Percentiles rank a stretch among this genome's conserved stretches.
Conservation (phyloP, 1,140 invertebrate species). For the Wasmannia auropunctata region DNA sequence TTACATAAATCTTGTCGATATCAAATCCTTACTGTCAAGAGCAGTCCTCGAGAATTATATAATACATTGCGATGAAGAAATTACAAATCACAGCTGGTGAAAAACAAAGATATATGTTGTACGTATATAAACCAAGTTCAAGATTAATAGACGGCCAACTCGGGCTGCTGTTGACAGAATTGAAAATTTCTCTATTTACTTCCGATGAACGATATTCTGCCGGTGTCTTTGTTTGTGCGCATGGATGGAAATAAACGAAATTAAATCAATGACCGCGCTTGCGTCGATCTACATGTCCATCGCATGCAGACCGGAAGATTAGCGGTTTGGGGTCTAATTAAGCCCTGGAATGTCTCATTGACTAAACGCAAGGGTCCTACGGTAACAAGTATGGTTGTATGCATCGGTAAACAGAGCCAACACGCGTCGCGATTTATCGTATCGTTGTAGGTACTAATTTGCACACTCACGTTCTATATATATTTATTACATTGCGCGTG, state of each 20-base stretch:
- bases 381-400: constrained; percentile 53
- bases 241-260: neutral
- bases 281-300: neutral
- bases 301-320: neutral
- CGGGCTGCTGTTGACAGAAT: neutral
- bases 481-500: neutral
- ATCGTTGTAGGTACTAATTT: constrained; percentile 29
- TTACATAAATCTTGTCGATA: neutral
- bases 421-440: constrained; percentile 22
- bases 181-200: neutral
- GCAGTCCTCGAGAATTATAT: neutral
- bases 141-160: neutral
- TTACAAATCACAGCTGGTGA: neutral
- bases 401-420: neutral
- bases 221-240: neutral
- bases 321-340: constrained; percentile 62
- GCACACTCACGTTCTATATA: neutral
- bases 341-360: constrained; percentile 45
- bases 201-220: neutral
- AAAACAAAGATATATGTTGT: neutral
- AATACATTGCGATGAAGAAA: neutral
- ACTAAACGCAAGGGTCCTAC: constrained; percentile 21
- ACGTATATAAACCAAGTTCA: neutral
- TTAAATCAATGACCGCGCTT: neutral
- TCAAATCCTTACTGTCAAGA: neutral